Percentiles rank a stretch among this genome's conserved stretches.
These are phyloP conservation scores for Drosophila prostipennis DNA, from an alignment of 2,888 invertebrate species.

Conservation along the genomic window DNA sequence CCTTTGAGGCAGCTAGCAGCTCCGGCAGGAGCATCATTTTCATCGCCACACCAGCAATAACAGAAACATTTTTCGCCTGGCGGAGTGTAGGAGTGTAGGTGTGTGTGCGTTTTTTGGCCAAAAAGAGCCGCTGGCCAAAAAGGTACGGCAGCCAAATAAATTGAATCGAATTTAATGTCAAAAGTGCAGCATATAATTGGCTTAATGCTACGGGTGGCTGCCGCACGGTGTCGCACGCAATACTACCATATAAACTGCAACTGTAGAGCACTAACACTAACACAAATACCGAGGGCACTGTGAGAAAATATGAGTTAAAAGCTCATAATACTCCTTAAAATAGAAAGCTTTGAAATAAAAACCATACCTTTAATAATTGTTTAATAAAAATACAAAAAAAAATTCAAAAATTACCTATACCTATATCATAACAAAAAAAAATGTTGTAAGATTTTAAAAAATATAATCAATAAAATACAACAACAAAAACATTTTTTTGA, in stretches of 20 bases:
- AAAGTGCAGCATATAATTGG: conserved; percentile 77
- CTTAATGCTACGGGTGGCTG: conserved; percentile 56
- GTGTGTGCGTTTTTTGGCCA: neutral
- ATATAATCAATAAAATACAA: too few relatives aligned
- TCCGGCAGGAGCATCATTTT: conserved; percentile 16
- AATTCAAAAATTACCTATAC: too few relatives aligned
- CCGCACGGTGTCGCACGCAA: conserved; percentile 16
- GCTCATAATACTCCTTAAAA: too few relatives aligned
- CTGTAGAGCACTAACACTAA: conserved; percentile 25
- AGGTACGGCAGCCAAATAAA: conserved; percentile 59
- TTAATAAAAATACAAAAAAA: too few relatives aligned
- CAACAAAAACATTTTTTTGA: too few relatives aligned
- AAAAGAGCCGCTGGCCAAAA: conserved; percentile 46
- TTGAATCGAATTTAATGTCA: conserved; percentile 77
- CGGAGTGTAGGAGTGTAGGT: neutral
- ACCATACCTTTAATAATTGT: too few relatives aligned
- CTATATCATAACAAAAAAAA: too few relatives aligned
- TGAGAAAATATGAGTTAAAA: neutral
- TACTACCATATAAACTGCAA: conserved; percentile 44
- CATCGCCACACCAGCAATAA: conserved; percentile 21
- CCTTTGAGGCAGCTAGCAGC: conserved; percentile 44
- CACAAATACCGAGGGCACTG: conserved; percentile 9
- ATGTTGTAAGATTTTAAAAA: too few relatives aligned
- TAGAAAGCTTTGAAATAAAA: too few relatives aligned
- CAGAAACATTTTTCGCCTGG: conserved; percentile 8